Percentiles rank a stretch among this genome's conserved stretches.
phyloP scores from a whole-genome alignment of 2,797 vertebrate species.

The Gadopsis marmoratus region DNA sequence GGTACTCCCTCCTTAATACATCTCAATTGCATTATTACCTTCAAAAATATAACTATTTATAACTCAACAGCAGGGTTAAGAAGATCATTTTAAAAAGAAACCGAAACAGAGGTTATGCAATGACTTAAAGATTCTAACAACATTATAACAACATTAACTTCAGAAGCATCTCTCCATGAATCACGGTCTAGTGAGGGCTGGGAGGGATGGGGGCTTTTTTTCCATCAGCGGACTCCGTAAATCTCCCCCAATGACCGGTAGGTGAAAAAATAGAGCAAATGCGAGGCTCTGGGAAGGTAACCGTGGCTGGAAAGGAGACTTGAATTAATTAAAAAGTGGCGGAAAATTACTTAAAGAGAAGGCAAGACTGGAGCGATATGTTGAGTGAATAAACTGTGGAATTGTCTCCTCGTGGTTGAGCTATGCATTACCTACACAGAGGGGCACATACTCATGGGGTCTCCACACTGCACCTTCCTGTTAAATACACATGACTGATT shows the following conservation, averaged over 20 bases:
- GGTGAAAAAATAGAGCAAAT: conserved; percentile 79
- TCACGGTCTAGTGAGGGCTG: conserved; percentile 23
- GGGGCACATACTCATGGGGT: not conserved
- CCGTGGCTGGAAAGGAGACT: conserved; percentile 40
- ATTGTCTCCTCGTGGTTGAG: conserved; percentile 46
- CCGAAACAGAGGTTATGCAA: conserved; percentile 30
- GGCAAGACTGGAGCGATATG: conserved; percentile 35
- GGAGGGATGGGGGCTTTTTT: conserved; percentile 25
- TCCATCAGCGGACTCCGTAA: conserved; percentile 60
- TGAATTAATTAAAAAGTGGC: conserved; percentile 53
- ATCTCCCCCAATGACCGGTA: conserved; percentile 71
- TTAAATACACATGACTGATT: not conserved
- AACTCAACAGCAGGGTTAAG: conserved; percentile 21
- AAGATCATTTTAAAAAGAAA: conserved; percentile 41
- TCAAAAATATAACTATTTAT: conserved; percentile 18
- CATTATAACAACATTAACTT: conserved; percentile 30
- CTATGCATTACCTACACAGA: conserved; percentile 41
- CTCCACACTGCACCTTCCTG: not conserved
- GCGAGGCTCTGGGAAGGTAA: conserved; percentile 53
- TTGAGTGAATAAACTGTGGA: conserved; percentile 54
- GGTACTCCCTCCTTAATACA: conserved; percentile 8
- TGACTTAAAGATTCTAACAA: conserved; percentile 26
- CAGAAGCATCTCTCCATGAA: conserved; percentile 43
- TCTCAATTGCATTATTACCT: conserved; percentile 2
- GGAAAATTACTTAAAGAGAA: conserved; percentile 63